Conservation (phyloP, 2,888 invertebrate genomes). For the Subacronicta megacephala region DNA sequence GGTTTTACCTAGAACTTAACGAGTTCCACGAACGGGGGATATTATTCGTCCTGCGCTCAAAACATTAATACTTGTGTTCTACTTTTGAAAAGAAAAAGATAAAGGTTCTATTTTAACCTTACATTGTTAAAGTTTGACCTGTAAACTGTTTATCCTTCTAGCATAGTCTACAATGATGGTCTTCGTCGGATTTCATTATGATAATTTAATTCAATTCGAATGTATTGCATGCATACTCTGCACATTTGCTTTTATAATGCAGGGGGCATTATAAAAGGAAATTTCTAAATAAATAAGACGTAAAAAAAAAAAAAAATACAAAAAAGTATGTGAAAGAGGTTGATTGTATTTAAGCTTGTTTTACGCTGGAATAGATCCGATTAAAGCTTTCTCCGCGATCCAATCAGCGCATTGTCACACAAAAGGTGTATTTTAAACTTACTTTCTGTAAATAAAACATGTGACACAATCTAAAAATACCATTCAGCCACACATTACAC, state of each 20-base stretch:
- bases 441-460: background rate
- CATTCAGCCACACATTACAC: background rate
- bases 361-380: background rate
- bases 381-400: background rate
- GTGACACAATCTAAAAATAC: conserved; percentile 1
- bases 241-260: too few relatives aligned
- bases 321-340: too few relatives aligned
- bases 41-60: conserved; percentile 18
- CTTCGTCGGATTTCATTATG: too few relatives aligned
- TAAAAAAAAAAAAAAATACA: too few relatives aligned
- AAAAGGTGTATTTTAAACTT: background rate
- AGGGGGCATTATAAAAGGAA: too few relatives aligned
- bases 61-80: conserved; percentile 8
- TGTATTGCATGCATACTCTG: too few relatives aligned
- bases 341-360: background rate
- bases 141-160: too few relatives aligned
- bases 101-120: background rate
- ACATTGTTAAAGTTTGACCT: too few relatives aligned
- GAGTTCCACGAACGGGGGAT: conserved; percentile 25
- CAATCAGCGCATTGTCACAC: background rate
- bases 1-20: conserved; percentile 35
- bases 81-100: background rate
- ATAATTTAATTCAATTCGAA: too few relatives aligned
- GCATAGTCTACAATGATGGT: too few relatives aligned
- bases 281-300: too few relatives aligned